Evolutionary conservation across 2,797 vertebrate genomes (phyloP).

Genomic region (Chanos chanos): DNA sequence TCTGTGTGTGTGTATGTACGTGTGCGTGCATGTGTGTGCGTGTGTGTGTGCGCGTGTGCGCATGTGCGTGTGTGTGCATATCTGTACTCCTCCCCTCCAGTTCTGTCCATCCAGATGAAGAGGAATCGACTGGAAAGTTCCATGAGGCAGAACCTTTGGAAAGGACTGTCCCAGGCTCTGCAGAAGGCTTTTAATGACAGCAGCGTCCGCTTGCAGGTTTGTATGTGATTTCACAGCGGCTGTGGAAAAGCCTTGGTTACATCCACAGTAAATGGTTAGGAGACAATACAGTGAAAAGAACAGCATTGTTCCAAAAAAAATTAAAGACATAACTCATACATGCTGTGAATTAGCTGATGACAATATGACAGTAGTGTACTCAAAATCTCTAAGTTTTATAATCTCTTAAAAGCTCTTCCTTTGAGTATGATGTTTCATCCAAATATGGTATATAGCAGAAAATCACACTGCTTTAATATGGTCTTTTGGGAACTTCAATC

Average conservation of each 20-base stretch:
- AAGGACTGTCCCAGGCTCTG: constrained; percentile 82
- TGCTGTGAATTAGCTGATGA: too few relatives aligned
- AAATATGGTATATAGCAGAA: background rate
- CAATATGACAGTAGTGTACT: too few relatives aligned
- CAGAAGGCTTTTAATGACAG: constrained; percentile 84
- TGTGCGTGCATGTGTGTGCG: too few relatives aligned
- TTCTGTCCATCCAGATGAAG: constrained; percentile 84
- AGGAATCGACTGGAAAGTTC: constrained; percentile 74
- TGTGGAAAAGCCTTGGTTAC: background rate
- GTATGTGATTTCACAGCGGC: too few relatives aligned
- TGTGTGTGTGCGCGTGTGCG: background rate
- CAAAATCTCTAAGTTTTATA: background rate
- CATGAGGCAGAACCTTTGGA: constrained; percentile 81
- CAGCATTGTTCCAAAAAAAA: too few relatives aligned
- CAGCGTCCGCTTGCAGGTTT: constrained; percentile 75
- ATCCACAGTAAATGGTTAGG: background rate
- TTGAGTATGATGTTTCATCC: background rate
- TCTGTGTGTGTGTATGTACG: background rate
- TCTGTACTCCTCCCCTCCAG: constrained; percentile 57
- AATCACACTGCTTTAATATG: constrained; percentile 4
- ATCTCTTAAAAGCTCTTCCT: background rate
- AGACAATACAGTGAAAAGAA: too few relatives aligned
- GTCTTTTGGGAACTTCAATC: constrained; percentile 1
- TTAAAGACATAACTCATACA: too few relatives aligned
- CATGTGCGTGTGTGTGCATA: background rate